Evolutionary conservation across 2,888 invertebrate genomes (phyloP).

Genomic region (Flexamia atlantica): DNA sequence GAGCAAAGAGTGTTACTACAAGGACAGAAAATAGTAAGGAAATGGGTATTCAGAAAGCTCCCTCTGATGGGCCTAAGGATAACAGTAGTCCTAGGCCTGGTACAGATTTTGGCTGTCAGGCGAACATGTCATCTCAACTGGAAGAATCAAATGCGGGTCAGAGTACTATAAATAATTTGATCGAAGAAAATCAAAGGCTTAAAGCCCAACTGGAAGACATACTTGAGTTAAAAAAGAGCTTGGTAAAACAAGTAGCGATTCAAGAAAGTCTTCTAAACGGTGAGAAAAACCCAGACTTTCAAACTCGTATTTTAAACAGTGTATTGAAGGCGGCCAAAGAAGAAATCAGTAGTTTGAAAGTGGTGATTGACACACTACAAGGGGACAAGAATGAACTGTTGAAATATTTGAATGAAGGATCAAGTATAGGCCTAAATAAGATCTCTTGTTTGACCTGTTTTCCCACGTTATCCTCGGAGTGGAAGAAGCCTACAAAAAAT

Average conservation of each 20-base stretch:
- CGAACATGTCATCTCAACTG: background rate
- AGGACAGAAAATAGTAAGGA: background rate
- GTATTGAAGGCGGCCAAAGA: constrained; percentile 11
- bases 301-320: background rate
- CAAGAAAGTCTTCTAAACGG: constrained; percentile 3
- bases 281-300: background rate
- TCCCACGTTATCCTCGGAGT: background rate
- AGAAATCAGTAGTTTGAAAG: constrained; percentile 22
- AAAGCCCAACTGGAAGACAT: background rate
- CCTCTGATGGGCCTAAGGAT: background rate
- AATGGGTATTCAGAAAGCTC: background rate
- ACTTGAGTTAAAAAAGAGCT: background rate
- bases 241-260: constrained; percentile 6
- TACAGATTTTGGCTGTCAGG: background rate
- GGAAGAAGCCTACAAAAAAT: background rate
- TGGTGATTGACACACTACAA: constrained; percentile 6
- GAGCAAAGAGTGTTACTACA: background rate
- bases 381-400: background rate
- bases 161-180: background rate
- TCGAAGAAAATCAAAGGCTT: background rate
- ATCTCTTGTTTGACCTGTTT: background rate
- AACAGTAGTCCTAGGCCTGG: background rate
- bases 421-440: background rate
- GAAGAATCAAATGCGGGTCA: background rate
- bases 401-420: background rate